Conservation (phyloP, 92 coral and sea anemone species). For the Parazoanthus darwini region DNA sequence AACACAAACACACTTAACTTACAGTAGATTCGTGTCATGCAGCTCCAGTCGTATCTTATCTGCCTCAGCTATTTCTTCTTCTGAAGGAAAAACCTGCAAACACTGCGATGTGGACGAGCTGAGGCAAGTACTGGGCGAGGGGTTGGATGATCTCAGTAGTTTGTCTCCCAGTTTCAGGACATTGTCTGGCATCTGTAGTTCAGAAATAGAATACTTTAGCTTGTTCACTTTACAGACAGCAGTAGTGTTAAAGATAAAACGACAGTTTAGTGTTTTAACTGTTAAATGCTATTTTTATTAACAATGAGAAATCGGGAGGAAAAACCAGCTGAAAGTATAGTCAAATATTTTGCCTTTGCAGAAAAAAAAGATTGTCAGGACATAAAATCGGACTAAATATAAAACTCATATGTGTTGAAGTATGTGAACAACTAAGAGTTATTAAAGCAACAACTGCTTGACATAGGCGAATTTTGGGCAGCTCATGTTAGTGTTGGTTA, state of each 20-base stretch:
- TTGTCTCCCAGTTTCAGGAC: constrained; percentile 68
- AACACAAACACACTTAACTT: neutral
- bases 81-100: neutral
- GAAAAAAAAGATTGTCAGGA: too few relatives aligned
- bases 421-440: too few relatives aligned
- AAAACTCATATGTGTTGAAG: too few relatives aligned
- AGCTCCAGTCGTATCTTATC: constrained; percentile 8
- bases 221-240: neutral
- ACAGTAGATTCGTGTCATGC: constrained; percentile 8
- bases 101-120: neutral
- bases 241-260: neutral
- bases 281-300: too few relatives aligned
- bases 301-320: neutral
- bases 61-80: constrained; percentile 30
- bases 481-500: neutral
- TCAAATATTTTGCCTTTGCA: neutral
- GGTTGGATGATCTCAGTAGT: constrained; percentile 59
- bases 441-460: neutral
- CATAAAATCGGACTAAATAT: too few relatives aligned
- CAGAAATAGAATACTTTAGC: neutral
- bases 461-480: neutral
- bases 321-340: neutral
- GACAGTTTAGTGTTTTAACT: neutral
- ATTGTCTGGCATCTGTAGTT: constrained; percentile 67
- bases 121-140: constrained; percentile 48